phyloP scores from a whole-genome alignment of 92 coral and sea anemone species.

The Palythoa caribaeorum region DNA sequence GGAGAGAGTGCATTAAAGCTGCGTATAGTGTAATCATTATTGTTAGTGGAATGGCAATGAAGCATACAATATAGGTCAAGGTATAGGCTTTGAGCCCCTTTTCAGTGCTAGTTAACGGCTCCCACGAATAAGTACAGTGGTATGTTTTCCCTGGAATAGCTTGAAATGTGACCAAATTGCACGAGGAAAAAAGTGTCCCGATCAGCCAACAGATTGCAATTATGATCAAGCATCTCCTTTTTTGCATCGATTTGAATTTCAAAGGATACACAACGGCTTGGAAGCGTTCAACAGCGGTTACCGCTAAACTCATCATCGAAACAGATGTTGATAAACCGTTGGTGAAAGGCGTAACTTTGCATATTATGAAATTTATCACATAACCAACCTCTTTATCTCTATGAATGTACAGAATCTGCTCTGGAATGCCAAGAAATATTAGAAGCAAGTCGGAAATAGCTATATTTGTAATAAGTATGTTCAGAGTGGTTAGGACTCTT shows the following conservation, averaged over 20 bases:
- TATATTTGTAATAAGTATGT: conserved; percentile 19
- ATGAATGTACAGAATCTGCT: conserved; percentile 2
- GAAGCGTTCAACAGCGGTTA: conserved; percentile 27
- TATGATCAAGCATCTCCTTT: neutral
- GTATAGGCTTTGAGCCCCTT: conserved; percentile 19
- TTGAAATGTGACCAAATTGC: conserved; percentile 8
- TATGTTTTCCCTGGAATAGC: neutral
- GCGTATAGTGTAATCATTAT: conserved; percentile 1
- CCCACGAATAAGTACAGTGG: neutral
- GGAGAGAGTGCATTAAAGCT: conserved; percentile 12
- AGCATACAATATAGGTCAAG: conserved; percentile 6
- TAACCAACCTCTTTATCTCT: neutral
- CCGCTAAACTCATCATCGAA: conserved; percentile 22
- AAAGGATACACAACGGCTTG: conserved; percentile 34
- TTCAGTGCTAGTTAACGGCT: neutral
- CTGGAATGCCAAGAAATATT: conserved; percentile 11
- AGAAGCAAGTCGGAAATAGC: conserved; percentile 33
- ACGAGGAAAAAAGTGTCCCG: neutral
- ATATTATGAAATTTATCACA: conserved; percentile 16
- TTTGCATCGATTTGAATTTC: neutral
- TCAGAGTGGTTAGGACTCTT: conserved; percentile 8
- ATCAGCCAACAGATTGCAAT: conserved; percentile 26
- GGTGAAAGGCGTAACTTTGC: conserved; percentile 30
- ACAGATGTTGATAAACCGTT: conserved; percentile 27
- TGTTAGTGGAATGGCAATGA: conserved; percentile 17